These are phyloP conservation scores for Hypotaenidia okinawae DNA, from an alignment of 2,797 vertebrate genomes.

Conservation along the genomic window DNA sequence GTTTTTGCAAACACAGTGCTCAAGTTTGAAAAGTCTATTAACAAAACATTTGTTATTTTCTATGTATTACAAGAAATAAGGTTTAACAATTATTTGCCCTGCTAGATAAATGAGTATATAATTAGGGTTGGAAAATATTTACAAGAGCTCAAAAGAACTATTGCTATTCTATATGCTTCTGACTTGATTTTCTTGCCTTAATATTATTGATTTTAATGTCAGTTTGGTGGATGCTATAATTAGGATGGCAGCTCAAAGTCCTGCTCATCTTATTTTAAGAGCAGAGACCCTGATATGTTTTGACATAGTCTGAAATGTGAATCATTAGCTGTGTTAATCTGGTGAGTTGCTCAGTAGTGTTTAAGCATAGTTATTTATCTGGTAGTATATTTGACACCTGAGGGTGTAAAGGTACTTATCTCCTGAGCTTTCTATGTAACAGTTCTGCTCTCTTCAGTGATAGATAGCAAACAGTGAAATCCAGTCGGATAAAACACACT, in stretches of 20 bases:
- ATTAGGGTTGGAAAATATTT: neutral
- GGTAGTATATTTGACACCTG: neutral
- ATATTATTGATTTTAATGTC: neutral
- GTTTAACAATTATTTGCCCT: neutral
- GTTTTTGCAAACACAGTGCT: neutral
- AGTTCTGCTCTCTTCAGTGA: neutral
- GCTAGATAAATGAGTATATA: neutral
- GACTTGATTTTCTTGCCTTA: neutral
- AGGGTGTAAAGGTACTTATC: neutral
- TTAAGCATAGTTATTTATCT: neutral
- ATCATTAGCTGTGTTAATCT: neutral
- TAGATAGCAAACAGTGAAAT: neutral
- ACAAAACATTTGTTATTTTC: neutral
- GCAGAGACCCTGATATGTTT: neutral
- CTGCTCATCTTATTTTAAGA: neutral
- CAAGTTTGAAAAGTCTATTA: neutral
- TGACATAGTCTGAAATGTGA: neutral
- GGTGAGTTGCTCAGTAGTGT: neutral
- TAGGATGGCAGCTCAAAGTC: neutral
- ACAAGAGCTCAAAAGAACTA: neutral
- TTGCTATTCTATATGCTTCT: neutral
- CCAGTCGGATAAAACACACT: neutral
- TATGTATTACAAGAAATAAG: neutral
- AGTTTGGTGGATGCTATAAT: accelerated
- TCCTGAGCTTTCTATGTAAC: neutral